Base-by-base conservation (phyloP, 2,797 vertebrate species). In the Paramormyrops hopkinsi region DNA sequence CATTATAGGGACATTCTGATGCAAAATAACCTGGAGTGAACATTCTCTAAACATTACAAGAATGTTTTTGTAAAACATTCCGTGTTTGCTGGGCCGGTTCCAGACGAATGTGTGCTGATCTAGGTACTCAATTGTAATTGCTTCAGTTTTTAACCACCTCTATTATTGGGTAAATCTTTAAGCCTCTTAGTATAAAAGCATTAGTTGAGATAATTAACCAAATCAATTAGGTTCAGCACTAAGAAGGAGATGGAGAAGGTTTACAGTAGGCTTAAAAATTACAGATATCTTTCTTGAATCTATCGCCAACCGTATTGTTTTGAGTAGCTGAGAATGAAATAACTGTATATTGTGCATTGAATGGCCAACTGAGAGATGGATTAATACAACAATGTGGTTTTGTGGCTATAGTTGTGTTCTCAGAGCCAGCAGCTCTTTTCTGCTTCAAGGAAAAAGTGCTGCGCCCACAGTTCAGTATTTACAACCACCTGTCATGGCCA, bases 401-500 rank as follows among this genome's bases (percentile, higher is more conserved):
- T 86, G 46, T 86, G 73, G 73, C 73, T 41, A 41, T 12, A 46
- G 41, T 44, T 79, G 41, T 79, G 37, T 41, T 73, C 33, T 46
- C 1, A 7, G 37, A 44, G 73, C 19, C 65, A 37, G 8, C 33
- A 73, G 65, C 12, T 73, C 65, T 73, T 73, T 73, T 73, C n/a
- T 84, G n/a, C 46, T 84, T 84, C 79, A 50, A 51, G 37, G 46
- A 17, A 56, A 53, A 56, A 37, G 53, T 12, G 51, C 46, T 29
- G 51, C 4, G 19, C 25, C 44, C n/a, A 22, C 19, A 19, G 17
- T 19, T 14, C 33, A 46, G 56, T 62, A 46, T 88, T 88, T 88
- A 88, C 33, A 53, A 25, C 85, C 53, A 33, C 85, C 85, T 48
- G 85, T 87, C 53, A 65, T 33, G n/a, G 46, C 59, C 87, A 73